phyloP scores from a whole-genome alignment of 2,113 vertebrate genomes.

The Nesogale talazaci region DNA sequence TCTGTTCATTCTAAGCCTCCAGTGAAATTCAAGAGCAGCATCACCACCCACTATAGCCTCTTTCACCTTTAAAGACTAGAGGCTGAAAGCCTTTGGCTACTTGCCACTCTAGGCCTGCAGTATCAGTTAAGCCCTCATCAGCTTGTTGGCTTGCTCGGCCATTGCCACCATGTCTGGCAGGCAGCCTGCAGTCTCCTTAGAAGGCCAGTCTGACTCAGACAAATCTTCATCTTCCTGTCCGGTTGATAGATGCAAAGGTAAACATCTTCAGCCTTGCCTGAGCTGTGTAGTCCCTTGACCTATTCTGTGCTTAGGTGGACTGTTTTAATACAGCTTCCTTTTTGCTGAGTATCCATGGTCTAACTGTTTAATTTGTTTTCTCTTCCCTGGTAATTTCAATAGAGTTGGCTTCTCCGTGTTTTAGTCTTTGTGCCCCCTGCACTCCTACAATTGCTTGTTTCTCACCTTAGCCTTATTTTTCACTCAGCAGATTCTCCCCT shows the following conservation, averaged over 20 bases:
- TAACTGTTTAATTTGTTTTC: background rate
- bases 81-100: background rate
- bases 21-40: background rate
- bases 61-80: background rate
- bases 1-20: background rate
- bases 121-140: constrained; percentile 56
- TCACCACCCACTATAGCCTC: background rate
- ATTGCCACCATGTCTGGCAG: background rate
- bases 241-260: constrained; percentile 65
- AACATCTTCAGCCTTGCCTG: constrained; percentile 60
- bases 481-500: constrained; percentile 54
- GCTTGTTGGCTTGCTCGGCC: constrained; percentile 64
- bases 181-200: constrained; percentile 38
- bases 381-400: constrained; percentile 58
- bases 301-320: constrained; percentile 66
- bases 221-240: constrained; percentile 77
- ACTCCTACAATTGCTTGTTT: constrained; percentile 59
- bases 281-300: constrained; percentile 67
- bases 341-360: constrained; percentile 44
- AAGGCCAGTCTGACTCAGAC: constrained; percentile 68
- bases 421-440: background rate
- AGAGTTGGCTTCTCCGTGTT: background rate
- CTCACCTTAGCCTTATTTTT: constrained; percentile 69
- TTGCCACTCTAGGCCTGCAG: background rate
- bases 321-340: constrained; percentile 38